These are phyloP conservation scores for Elysia crispata DNA, from an alignment of 2,888 invertebrate genomes.

Conservation along the genomic window DNA sequence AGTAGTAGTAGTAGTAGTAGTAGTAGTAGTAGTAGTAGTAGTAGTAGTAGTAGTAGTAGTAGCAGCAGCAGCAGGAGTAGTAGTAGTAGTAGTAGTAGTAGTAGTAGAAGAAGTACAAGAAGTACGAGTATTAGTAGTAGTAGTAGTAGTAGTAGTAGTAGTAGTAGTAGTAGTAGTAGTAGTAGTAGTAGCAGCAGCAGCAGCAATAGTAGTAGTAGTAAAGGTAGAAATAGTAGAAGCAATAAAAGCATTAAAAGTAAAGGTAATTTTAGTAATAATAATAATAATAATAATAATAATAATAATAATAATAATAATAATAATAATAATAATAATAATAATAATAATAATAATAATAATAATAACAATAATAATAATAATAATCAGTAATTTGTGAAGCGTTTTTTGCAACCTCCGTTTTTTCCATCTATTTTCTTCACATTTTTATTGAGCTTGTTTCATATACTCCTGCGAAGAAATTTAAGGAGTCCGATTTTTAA, in stretches of 20 bases:
- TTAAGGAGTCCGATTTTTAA: no score
- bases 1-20: slow-evolving; percentile 19
- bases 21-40: slow-evolving; percentile 12
- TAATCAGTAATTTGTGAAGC: no score
- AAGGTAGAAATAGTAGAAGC: slow-evolving; percentile 10
- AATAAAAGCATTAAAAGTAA: slow-evolving; percentile 21
- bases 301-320: background rate
- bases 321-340: no score
- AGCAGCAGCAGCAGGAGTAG: slow-evolving; percentile 14
- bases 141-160: slow-evolving; percentile 12
- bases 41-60: slow-evolving; percentile 1
- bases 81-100: slow-evolving; percentile 17
- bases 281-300: background rate
- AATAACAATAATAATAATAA: no score
- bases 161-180: slow-evolving; percentile 20
- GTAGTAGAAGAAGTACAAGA: background rate
- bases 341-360: no score
- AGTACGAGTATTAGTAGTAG: background rate
- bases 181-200: slow-evolving; percentile 15
- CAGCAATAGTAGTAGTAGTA: slow-evolving; percentile 15
- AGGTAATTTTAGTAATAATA: slow-evolving; percentile 11
- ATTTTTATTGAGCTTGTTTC: no score
- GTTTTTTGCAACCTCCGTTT: no score
- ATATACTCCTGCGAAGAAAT: no score
- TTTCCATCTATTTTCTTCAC: no score